Percentiles rank a stretch among this genome's conserved stretches.
Evolutionary conservation across 2,113 vertebrate genomes (phyloP).

Genomic region (Lota lota): DNA sequence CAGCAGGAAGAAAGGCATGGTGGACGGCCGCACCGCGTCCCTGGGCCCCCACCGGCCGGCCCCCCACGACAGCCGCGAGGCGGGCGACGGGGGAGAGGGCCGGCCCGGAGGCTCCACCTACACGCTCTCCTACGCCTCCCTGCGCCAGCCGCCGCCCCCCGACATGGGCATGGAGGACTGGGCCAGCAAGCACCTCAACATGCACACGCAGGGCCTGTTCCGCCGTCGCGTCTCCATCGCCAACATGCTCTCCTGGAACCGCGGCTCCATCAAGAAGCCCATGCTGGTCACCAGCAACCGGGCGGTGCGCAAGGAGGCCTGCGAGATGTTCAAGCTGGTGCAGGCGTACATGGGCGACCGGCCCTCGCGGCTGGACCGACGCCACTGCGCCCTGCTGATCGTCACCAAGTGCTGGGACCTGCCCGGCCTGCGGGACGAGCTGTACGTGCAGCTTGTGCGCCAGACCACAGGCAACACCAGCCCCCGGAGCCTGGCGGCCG

Average conservation of each 20-base stretch:
- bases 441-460: slow-evolving; percentile 86
- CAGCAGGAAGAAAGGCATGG: slow-evolving; percentile 62
- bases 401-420: slow-evolving; percentile 89
- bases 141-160: slow-evolving; percentile 79
- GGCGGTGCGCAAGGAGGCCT: slow-evolving; percentile 83
- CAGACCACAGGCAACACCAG: slow-evolving; percentile 85
- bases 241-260: slow-evolving; percentile 91
- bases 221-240: slow-evolving; percentile 85
- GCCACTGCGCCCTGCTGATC: slow-evolving; percentile 77
- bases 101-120: slow-evolving; percentile 52
- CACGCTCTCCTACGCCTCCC: slow-evolving; percentile 74
- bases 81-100: slow-evolving; percentile 37
- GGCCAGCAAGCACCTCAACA: slow-evolving; percentile 90
- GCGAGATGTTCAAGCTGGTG: slow-evolving; percentile 89
- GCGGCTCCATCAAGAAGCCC: slow-evolving; percentile 86
- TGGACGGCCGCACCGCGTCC: slow-evolving; percentile 49
- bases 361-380: slow-evolving; percentile 82
- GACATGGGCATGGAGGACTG: slow-evolving; percentile 86
- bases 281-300: slow-evolving; percentile 89
- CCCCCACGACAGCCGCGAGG: slow-evolving; percentile 52
- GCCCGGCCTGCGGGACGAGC: slow-evolving; percentile 84
- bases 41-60: slow-evolving; percentile 60
- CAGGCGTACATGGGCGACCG: slow-evolving; percentile 92
- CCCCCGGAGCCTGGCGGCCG: slow-evolving; percentile 79
- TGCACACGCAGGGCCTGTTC: slow-evolving; percentile 90